phyloP scores from a whole-genome alignment of 1,140 invertebrate genomes.

The Brachionus calyciflorus region DNA sequence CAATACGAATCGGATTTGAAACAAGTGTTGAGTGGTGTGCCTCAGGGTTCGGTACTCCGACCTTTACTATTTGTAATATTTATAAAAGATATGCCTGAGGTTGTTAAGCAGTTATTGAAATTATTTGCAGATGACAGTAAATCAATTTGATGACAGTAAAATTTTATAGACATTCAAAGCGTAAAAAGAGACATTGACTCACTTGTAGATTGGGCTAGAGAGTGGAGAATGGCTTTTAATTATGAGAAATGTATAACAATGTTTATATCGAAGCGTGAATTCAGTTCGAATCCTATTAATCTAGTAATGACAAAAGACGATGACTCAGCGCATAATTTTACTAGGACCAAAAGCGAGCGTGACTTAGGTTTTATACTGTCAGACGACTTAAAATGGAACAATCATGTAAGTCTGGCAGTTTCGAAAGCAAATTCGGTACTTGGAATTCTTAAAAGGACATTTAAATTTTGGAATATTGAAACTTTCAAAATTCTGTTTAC shows the following conservation, averaged over 20 bases:
- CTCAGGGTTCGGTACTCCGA: conserved; percentile 3
- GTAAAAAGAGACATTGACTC: background rate
- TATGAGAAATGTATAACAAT: background rate
- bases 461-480: background rate
- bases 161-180: background rate
- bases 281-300: background rate
- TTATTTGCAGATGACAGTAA: conserved; percentile 27
- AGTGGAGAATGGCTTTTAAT: background rate
- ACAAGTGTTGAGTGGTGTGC: background rate
- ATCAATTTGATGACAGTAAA: too few species aligned
- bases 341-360: too few species aligned
- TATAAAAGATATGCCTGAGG: background rate
- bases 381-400: background rate
- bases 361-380: background rate
- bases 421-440: background rate
- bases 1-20: background rate
- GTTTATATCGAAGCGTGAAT: background rate
- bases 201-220: background rate
- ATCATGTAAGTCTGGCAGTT: background rate
- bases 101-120: background rate
- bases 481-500: background rate
- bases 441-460: background rate
- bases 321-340: too few species aligned
- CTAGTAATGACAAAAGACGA: background rate
- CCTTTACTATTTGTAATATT: conserved; percentile 5